Evolutionary conservation across 2,888 invertebrate species (phyloP).

Genomic region (Horisme vitalbata): DNA sequence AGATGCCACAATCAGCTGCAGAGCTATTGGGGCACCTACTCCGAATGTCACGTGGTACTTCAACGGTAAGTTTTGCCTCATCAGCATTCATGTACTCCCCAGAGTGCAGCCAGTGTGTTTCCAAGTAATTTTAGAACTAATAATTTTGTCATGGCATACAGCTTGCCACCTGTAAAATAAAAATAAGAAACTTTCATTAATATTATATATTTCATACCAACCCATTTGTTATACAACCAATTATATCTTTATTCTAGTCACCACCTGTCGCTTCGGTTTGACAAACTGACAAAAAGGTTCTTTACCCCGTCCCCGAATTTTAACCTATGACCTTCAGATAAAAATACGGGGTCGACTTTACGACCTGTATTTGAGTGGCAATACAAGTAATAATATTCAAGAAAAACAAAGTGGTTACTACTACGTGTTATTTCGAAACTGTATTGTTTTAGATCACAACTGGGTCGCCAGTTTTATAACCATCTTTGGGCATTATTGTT

Average conservation of each 20-base stretch:
- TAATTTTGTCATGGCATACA: too few relatives aligned
- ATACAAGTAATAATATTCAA: neutral
- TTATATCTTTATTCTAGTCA: too few relatives aligned
- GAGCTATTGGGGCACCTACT: slow-evolving; percentile 94
- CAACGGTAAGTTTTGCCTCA: slow-evolving; percentile 86
- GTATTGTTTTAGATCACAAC: slow-evolving; percentile 2
- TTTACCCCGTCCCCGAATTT: neutral
- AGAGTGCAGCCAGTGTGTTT: neutral
- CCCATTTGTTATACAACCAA: too few relatives aligned
- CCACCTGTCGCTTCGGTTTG: too few relatives aligned
- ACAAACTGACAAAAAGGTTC: too few relatives aligned
- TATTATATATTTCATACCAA: too few relatives aligned
- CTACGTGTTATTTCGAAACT: neutral
- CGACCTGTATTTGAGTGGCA: neutral
- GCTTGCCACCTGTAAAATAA: too few relatives aligned
- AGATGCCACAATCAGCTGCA: slow-evolving; percentile 94
- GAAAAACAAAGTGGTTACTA: neutral
- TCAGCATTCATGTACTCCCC: too few relatives aligned
- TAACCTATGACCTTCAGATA: neutral
- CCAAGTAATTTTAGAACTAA: neutral
- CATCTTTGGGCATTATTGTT: slow-evolving; percentile 4
- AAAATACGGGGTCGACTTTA: neutral
- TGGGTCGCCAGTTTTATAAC: slow-evolving; percentile 12
- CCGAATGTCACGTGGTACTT: slow-evolving; percentile 96
- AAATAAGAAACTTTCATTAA: too few relatives aligned